Conservation (phyloP, 1,140 invertebrate species). For the Bombus superbus region DNA sequence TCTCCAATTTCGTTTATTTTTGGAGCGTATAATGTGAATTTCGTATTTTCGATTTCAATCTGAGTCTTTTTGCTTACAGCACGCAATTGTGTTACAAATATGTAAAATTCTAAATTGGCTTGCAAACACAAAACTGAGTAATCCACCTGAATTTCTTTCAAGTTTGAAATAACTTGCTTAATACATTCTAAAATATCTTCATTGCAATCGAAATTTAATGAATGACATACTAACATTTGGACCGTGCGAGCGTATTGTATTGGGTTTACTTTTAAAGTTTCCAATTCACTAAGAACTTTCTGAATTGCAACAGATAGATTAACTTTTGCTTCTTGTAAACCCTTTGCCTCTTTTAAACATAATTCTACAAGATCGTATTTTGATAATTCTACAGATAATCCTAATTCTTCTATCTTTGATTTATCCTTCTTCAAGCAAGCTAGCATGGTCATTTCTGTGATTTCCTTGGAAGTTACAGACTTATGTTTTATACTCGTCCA, state of each 20-base stretch:
- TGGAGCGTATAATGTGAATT: slow-evolving; percentile 61
- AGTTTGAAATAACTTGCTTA: slow-evolving; percentile 59
- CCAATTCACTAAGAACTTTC: slow-evolving; percentile 63
- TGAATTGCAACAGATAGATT: slow-evolving; percentile 67
- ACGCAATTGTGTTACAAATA: slow-evolving; percentile 64
- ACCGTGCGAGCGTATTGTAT: slow-evolving; percentile 68
- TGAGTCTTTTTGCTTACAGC: slow-evolving; percentile 62
- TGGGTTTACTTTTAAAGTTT: slow-evolving; percentile 52
- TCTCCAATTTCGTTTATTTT: slow-evolving; percentile 47
- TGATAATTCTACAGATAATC: slow-evolving; percentile 64
- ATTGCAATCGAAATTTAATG: slow-evolving; percentile 53
- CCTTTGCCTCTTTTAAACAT: slow-evolving; percentile 70
- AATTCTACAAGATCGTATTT: slow-evolving; percentile 70
- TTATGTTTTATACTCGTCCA: slow-evolving; percentile 75
- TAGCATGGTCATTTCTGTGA: slow-evolving; percentile 69
- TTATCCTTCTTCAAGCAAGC: slow-evolving; percentile 67
- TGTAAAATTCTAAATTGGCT: slow-evolving; percentile 73
- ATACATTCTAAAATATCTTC: slow-evolving; percentile 60
- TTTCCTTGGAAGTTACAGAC: slow-evolving; percentile 38
- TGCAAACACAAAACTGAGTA: slow-evolving; percentile 52
- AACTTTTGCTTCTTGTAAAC: slow-evolving; percentile 53
- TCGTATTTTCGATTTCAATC: slow-evolving; percentile 68
- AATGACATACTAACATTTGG: slow-evolving; percentile 70
- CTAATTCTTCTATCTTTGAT: slow-evolving; percentile 65
- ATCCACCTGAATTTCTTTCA: slow-evolving; percentile 47